A percentile compares a stretch with the other conserved stretches of the same genome.
Evolutionary conservation across 1,140 invertebrate genomes (phyloP).

Genomic region (Trachymyrmex cornetzi): DNA sequence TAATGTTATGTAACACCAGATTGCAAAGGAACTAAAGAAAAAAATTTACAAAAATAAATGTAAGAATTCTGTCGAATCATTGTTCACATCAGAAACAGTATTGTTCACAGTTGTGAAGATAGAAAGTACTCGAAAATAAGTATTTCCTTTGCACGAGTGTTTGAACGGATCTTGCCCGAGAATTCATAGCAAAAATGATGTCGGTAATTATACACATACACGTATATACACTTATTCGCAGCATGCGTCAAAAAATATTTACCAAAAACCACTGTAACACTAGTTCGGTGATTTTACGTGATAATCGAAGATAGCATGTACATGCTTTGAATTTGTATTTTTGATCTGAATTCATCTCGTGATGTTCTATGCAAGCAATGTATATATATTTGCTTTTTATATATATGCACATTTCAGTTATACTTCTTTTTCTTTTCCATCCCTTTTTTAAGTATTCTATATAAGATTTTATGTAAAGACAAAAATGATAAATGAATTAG

Average conservation of each 20-base stretch:
- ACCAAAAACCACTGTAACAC: constrained; percentile 50
- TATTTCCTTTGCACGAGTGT: constrained; percentile 64
- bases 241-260: constrained; percentile 24
- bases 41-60: not conserved
- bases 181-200: constrained; percentile 45
- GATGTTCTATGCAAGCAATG: constrained; percentile 59
- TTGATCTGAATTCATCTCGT: constrained; percentile 44
- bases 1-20: not conserved
- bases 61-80: constrained; percentile 4
- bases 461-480: constrained; percentile 21
- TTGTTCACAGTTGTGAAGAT: constrained; percentile 30
- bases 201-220: constrained; percentile 27
- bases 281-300: constrained; percentile 59
- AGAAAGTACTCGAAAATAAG: not conserved
- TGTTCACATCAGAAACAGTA: constrained; percentile 14
- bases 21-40: not conserved
- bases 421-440: not conserved
- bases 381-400: constrained; percentile 53
- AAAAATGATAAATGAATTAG: constrained; percentile 3
- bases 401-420: constrained; percentile 23
- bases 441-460: not conserved
- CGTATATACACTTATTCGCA: constrained; percentile 17
- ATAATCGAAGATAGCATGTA: constrained; percentile 60
- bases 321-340: constrained; percentile 65
- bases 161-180: constrained; percentile 16